Evolutionary conservation across 53 echinoderm and acorn worm species (phyloP).

Genomic region (Zoroaster sp.): DNA sequence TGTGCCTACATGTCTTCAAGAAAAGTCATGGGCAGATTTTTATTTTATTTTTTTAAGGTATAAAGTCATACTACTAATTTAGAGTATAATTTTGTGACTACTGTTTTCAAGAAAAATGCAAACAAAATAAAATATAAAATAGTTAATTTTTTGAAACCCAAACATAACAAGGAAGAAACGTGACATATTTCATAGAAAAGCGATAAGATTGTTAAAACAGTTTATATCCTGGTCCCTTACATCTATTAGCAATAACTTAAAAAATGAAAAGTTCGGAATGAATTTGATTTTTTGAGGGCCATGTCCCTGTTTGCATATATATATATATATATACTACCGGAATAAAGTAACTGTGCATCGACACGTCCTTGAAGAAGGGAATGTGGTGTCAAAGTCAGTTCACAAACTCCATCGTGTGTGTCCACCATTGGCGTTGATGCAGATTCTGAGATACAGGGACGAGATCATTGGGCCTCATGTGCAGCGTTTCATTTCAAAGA

Average conservation of each 20-base stretch:
- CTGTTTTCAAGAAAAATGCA: background rate
- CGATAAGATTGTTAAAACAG: background rate
- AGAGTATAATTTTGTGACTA: background rate
- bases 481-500: too few relatives aligned
- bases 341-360: background rate
- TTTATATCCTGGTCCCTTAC: background rate
- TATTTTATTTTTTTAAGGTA: background rate
- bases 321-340: too few relatives aligned
- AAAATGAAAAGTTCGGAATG: background rate
- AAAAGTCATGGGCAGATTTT: background rate
- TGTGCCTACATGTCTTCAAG: background rate
- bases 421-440: too few relatives aligned
- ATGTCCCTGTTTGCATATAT: background rate
- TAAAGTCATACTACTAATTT: constrained; percentile 1
- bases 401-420: too few relatives aligned
- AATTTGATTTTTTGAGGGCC: background rate
- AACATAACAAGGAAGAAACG: constrained; percentile 9
- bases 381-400: too few relatives aligned
- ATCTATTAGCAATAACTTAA: background rate
- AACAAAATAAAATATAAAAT: background rate
- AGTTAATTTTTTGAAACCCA: background rate
- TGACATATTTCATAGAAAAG: background rate
- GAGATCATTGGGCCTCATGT: too few relatives aligned
- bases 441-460: too few relatives aligned
- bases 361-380: too few relatives aligned